Base-by-base conservation (phyloP, 2,888 invertebrate genomes). In the Ornithoptera alexandrae region DNA sequence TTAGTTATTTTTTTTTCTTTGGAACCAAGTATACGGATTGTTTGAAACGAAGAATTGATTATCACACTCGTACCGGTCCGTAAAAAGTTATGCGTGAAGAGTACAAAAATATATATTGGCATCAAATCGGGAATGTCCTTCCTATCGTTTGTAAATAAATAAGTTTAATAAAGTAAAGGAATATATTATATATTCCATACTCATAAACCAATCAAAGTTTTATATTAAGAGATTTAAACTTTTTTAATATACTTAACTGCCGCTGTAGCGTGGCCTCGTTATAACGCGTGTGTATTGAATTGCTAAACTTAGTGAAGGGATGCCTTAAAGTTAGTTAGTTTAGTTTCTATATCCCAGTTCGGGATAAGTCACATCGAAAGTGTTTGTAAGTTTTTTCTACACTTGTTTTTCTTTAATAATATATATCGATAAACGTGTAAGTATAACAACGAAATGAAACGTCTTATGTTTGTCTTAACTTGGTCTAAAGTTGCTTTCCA, bases 181-280 rank as follows among this genome's bases (percentile, higher is more conserved):
- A 46, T 46, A 46, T 12, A 46, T 58, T 24, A 58, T 1, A 22
- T 58, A 58, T 53, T 53, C 18, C 4, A 53, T 53, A n/a, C 53
- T 5, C 53, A 53, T 18, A 53, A 18, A n/a, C 18, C 18, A 53
- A 53, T 53, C 53, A 53, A 53, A 53, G 53, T 53, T 53, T 53
- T n/a, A 53, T 53, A n/a, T 53, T 53, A 53, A 53, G 53, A 53
- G 10, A n/a, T 18, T n/a, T 53, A 53, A 53, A 53, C 53, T n/a
- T 53, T 53, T 53, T 53, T n/a, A 53, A 53, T 53, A 53, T 53
- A 53, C n/a, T 6, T n/a, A 53, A 53, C 53, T n/a, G 53, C 53
- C 8, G 18, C 53, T 53, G 53, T n/a, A 53, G 7, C 18, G 53
- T 53, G 18, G 18, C 53, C 53, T 53, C 6, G 53, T 53, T 53